A percentile compares a stretch with the other conserved stretches of the same genome.
These are phyloP conservation scores for Poecilia velifera DNA, from an alignment of 2,797 vertebrate species.

Conservation along the genomic window DNA sequence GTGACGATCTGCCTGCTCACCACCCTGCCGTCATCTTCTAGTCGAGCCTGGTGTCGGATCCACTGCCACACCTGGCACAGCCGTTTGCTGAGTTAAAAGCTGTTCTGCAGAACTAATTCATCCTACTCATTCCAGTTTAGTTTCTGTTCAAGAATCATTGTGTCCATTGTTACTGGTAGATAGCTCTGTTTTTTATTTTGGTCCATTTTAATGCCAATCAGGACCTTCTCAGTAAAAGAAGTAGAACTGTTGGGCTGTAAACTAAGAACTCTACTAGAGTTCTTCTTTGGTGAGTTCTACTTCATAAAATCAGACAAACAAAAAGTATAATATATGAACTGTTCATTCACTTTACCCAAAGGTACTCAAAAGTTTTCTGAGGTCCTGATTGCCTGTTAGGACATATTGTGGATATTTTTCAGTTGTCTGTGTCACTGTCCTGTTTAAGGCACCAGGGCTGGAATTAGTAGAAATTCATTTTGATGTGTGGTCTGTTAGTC, in stretches of 20 bases:
- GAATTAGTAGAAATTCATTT: not conserved
- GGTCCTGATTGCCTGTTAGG: not conserved
- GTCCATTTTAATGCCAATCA: not conserved
- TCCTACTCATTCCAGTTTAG: not conserved
- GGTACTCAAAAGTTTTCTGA: not conserved
- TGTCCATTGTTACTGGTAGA: not conserved
- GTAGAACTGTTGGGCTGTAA: not conserved
- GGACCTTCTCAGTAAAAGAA: not conserved
- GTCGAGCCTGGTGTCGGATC: conserved; percentile 75
- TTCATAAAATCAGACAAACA: not conserved
- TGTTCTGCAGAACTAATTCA: not conserved
- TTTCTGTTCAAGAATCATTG: not conserved
- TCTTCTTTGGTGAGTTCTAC: not conserved
- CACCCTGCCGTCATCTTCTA: conserved; percentile 75
- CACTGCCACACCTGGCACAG: conserved; percentile 81
- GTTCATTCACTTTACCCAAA: not conserved
- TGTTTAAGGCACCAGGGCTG: not conserved
- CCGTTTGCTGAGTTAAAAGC: not conserved
- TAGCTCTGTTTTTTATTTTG: not conserved
- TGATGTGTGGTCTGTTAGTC: too few relatives aligned
- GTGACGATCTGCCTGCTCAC: conserved; percentile 74
- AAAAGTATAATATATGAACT: not conserved
- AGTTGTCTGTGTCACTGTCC: not conserved
- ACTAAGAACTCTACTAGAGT: not conserved
- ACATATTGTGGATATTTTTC: not conserved